Percentiles rank a stretch among this genome's conserved stretches.
phyloP scores from a whole-genome alignment of 2,797 vertebrate genomes.

The Eleutherodactylus coqui region DNA sequence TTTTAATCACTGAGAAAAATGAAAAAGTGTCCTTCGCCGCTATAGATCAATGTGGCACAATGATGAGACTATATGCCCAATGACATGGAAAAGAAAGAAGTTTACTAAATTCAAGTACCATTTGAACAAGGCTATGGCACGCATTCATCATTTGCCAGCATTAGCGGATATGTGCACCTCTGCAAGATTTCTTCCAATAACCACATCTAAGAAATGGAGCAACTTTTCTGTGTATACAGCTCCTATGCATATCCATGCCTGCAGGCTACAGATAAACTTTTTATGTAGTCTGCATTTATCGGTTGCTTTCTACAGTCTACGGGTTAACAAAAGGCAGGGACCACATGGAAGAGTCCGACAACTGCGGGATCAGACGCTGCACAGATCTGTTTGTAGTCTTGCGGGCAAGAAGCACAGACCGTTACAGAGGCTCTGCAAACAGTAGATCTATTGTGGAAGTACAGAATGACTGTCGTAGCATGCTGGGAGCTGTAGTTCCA shows the following conservation, averaged over 20 bases:
- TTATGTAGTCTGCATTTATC: too few species aligned
- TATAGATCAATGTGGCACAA: conserved; percentile 7
- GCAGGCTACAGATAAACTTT: too few species aligned
- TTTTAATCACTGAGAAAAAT: conserved; percentile 34
- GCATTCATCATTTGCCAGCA: neutral
- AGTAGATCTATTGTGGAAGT: neutral
- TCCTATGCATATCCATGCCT: too few species aligned
- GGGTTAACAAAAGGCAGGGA: too few species aligned
- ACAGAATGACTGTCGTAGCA: neutral
- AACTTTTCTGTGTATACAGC: too few species aligned
- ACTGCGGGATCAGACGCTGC: too few species aligned
- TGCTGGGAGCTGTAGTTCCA: neutral
- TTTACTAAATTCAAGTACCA: neutral
- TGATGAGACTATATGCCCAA: neutral
- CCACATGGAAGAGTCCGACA: too few species aligned
- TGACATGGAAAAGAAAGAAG: neutral
- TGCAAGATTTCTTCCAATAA: neutral
- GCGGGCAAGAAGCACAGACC: neutral
- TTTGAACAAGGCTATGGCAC: neutral
- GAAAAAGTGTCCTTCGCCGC: neutral
- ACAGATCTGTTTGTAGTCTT: too few species aligned
- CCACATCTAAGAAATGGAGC: too few species aligned
- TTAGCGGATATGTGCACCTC: neutral
- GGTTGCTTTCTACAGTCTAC: too few species aligned
- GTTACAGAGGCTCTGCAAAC: neutral